Evolutionary conservation across 2,797 vertebrate species (phyloP).

Genomic region (Anomalospiza imberbis): DNA sequence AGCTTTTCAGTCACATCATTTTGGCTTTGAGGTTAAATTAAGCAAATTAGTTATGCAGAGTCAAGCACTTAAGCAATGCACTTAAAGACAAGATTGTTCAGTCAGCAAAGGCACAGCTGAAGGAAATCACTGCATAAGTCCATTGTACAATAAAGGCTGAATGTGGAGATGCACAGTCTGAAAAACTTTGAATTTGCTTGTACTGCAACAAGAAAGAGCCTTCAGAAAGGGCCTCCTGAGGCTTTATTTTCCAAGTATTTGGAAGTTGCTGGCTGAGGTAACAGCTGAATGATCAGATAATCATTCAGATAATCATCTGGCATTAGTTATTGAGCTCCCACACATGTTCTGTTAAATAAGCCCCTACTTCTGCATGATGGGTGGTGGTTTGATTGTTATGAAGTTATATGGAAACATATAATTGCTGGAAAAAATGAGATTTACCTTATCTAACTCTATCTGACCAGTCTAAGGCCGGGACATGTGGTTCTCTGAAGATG

Average conservation of each 20-base stretch:
- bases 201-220: not conserved
- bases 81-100: not conserved
- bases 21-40: not conserved
- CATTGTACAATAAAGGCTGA: not conserved
- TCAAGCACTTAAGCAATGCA: not conserved
- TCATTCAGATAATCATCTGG: not conserved
- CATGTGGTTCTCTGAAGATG: not conserved
- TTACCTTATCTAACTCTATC: not conserved
- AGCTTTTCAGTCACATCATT: not conserved
- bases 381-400: not conserved
- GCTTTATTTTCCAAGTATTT: not conserved
- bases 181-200: not conserved
- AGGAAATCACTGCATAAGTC: not conserved
- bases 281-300: not conserved
- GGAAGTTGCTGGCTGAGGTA: not conserved
- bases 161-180: not conserved
- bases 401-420: not conserved
- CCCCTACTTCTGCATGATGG: not conserved
- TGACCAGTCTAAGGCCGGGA: not conserved
- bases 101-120: not conserved
- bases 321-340: not conserved
- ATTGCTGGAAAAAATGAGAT: not conserved
- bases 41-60: not conserved
- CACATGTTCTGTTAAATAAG: not conserved
- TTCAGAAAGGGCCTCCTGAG: not conserved